phyloP scores from a whole-genome alignment of 2,113 vertebrate species.

The Neodontobutis hainanensis region DNA sequence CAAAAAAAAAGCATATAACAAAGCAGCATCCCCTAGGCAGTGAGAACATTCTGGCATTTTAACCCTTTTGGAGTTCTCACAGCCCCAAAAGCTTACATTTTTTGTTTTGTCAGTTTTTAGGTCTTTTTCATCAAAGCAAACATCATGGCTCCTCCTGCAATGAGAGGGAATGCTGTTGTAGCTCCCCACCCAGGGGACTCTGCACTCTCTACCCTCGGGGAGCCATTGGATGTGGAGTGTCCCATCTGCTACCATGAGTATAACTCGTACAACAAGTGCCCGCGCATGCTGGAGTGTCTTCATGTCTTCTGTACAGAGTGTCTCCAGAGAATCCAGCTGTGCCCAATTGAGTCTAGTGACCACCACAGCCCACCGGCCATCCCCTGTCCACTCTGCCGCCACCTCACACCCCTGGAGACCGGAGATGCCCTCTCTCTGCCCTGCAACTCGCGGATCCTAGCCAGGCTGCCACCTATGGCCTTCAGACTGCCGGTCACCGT shows the following conservation, averaged over 20 bases:
- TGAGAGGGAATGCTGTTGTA: conserved; percentile 50
- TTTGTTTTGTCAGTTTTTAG: conserved; percentile 10
- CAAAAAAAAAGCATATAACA: conserved; percentile 32
- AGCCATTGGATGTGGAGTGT: conserved; percentile 77
- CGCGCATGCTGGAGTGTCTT: conserved; percentile 79
- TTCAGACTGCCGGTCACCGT: conserved; percentile 56
- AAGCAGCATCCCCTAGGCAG: conserved; percentile 8
- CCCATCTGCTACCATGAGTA: conserved; percentile 83
- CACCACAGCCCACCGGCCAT: conserved; percentile 52
- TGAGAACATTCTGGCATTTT: conserved; percentile 13
- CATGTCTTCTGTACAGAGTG: conserved; percentile 82
- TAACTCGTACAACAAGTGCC: conserved; percentile 75
- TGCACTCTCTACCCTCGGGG: conserved; percentile 39
- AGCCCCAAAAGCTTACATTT: neutral
- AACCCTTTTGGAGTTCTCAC: neutral
- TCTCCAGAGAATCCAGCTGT: conserved; percentile 77
- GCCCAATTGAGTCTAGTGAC: conserved; percentile 38
- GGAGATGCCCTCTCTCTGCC: conserved; percentile 71
- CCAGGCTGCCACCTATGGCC: conserved; percentile 62
- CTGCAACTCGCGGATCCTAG: conserved; percentile 73
- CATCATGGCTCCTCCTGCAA: conserved; percentile 16
- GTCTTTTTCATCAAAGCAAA: neutral
- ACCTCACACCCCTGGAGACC: conserved; percentile 69
- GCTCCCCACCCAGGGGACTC: conserved; percentile 29
- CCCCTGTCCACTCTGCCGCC: conserved; percentile 79